Evolutionary conservation across 1,140 invertebrate genomes (phyloP).

Genomic region (Drosophila saltans): DNA sequence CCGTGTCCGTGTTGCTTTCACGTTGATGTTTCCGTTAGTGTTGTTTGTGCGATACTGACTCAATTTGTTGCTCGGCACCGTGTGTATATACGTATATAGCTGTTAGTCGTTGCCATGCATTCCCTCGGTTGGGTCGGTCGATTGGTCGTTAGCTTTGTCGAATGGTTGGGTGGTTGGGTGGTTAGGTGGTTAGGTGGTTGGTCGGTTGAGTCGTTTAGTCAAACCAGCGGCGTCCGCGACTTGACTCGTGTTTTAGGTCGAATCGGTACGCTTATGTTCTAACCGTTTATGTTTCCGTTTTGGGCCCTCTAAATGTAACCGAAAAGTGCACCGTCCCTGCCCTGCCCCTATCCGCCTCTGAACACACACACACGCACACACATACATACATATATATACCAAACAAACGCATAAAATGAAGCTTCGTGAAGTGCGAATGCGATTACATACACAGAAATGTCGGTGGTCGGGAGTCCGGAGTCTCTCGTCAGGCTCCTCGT

Average conservation of each 20-base stretch:
- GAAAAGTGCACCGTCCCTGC: neutral
- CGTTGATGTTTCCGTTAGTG: slow-evolving; percentile 82
- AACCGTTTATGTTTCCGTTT: slow-evolving; percentile 26
- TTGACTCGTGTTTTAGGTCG: neutral
- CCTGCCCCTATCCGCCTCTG: neutral
- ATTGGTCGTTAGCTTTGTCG: slow-evolving; percentile 30
- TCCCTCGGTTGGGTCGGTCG: slow-evolving; percentile 34
- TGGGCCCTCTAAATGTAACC: neutral
- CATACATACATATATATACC: slow-evolving; percentile 23
- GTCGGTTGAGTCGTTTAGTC: slow-evolving; percentile 35
- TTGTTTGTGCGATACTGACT: slow-evolving; percentile 83
- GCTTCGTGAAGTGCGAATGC: slow-evolving; percentile 26
- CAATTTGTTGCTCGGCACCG: slow-evolving; percentile 79
- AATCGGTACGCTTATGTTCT: neutral
- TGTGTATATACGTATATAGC: slow-evolving; percentile 60
- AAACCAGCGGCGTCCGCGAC: slow-evolving; percentile 34
- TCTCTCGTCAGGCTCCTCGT: neutral
- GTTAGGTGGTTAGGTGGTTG: slow-evolving; percentile 18
- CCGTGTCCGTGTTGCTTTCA: slow-evolving; percentile 75
- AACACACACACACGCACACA: slow-evolving; percentile 20
- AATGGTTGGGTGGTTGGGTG: slow-evolving; percentile 17
- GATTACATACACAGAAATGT: slow-evolving; percentile 23
- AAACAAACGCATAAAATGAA: slow-evolving; percentile 28
- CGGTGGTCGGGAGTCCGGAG: neutral
- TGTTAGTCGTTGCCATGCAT: slow-evolving; percentile 20